Percentiles rank a stretch among this genome's conserved stretches.
These are phyloP conservation scores for Myodes glareolus DNA, from an alignment of 2,113 vertebrate species.

Conservation along the genomic window DNA sequence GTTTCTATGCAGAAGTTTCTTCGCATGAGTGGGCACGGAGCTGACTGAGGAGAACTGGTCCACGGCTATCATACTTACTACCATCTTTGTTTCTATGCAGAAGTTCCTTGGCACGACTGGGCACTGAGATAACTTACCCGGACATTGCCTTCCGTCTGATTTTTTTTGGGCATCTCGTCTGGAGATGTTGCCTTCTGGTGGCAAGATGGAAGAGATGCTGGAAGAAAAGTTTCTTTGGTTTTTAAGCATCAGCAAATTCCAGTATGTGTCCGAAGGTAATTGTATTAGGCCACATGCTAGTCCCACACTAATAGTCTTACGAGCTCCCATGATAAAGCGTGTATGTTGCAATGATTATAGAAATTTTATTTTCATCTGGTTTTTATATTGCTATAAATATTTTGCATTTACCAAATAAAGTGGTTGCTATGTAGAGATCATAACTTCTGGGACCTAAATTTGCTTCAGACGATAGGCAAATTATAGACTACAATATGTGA, in stretches of 20 bases:
- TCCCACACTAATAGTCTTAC: conserved; percentile 19
- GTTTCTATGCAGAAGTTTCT: too few species aligned
- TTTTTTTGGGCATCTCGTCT: neutral
- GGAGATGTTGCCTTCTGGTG: neutral
- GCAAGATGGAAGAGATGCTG: neutral
- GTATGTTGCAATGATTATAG: conserved; percentile 75
- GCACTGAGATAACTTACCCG: neutral
- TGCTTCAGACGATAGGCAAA: conserved; percentile 86
- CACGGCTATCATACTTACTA: neutral
- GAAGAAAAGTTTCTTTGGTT: conserved; percentile 52
- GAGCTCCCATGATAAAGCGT: conserved; percentile 69
- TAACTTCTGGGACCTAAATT: conserved; percentile 85
- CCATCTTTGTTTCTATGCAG: neutral
- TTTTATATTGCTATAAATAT: conserved; percentile 83
- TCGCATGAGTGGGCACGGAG: accelerated
- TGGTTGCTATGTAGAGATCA: conserved; percentile 82
- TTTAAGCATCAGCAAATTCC: conserved; percentile 56
- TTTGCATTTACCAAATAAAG: conserved; percentile 84
- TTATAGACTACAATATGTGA: conserved; percentile 87
- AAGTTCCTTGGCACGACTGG: neutral
- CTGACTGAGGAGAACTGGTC: neutral
- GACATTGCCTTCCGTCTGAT: neutral
- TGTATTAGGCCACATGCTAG: conserved; percentile 58
- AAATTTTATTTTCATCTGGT: conserved; percentile 82
- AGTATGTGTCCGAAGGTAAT: conserved; percentile 61